These are phyloP conservation scores for Anagrus nilaparvatae DNA, from an alignment of 1,140 invertebrate species.

Conservation along the genomic window DNA sequence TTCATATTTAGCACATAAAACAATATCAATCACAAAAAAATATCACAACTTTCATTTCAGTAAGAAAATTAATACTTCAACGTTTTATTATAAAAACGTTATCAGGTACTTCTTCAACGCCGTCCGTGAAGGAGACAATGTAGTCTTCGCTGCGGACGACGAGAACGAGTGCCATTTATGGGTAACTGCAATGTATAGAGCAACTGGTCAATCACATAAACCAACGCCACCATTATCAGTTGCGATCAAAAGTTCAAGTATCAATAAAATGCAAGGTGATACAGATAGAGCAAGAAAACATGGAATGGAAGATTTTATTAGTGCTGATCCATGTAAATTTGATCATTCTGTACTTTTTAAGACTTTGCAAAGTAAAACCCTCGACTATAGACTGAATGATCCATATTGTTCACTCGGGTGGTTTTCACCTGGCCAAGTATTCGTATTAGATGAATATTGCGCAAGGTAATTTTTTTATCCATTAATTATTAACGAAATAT, in stretches of 20 bases:
- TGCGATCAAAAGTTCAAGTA: slow-evolving; percentile 75
- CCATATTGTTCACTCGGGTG: slow-evolving; percentile 97
- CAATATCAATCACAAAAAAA: too few species aligned
- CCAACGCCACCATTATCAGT: slow-evolving; percentile 84
- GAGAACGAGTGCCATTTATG: slow-evolving; percentile 97
- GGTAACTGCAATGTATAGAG: slow-evolving; percentile 98
- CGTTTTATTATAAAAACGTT: slow-evolving; percentile 1
- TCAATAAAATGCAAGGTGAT: slow-evolving; percentile 86
- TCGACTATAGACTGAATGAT: slow-evolving; percentile 93
- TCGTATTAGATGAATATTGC: slow-evolving; percentile 97
- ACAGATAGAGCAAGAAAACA: slow-evolving; percentile 94
- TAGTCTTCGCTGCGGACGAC: slow-evolving; percentile 94
- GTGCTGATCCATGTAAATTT: slow-evolving; percentile 94
- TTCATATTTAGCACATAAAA: too few species aligned
- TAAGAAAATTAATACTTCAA: background rate
- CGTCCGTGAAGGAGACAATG: slow-evolving; percentile 94
- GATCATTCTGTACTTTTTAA: slow-evolving; percentile 90
- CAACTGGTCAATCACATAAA: slow-evolving; percentile 97
- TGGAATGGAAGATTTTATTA: slow-evolving; percentile 98
- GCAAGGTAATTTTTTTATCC: slow-evolving; percentile 47
- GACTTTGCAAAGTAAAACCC: slow-evolving; percentile 79
- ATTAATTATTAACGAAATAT: background rate
- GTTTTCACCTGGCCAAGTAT: slow-evolving; percentile 98
- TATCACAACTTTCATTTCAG: background rate
- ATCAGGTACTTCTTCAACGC: slow-evolving; percentile 94